A percentile compares a stretch with the other conserved stretches of the same genome.
phyloP scores from a whole-genome alignment of 2,888 invertebrate genomes.

The Trichopoda pennipes region DNA sequence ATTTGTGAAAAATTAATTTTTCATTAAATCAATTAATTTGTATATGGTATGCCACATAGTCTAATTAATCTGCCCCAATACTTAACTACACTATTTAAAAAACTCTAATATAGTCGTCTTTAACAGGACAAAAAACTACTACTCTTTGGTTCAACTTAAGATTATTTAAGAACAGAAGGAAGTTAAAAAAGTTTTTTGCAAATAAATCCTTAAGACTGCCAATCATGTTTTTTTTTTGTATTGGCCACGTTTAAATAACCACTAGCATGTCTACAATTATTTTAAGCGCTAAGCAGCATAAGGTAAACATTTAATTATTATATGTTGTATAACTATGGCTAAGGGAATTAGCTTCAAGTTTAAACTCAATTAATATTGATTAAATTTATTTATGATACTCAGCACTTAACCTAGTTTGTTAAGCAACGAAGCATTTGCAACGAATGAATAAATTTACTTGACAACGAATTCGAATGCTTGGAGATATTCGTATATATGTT shows the following conservation, averaged over 20 bases:
- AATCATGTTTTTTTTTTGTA: constrained; percentile 45
- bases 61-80: too few relatives aligned
- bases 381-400: constrained; percentile 78
- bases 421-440: constrained; percentile 19
- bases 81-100: too few relatives aligned
- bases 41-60: too few relatives aligned
- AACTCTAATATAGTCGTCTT: too few relatives aligned
- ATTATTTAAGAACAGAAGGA: background rate
- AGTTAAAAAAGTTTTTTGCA: background rate
- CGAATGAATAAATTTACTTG: constrained; percentile 41
- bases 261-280: constrained; percentile 34
- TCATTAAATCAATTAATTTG: too few relatives aligned
- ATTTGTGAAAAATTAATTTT: too few relatives aligned
- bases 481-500: background rate
- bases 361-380: constrained; percentile 78
- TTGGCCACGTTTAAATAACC: constrained; percentile 40
- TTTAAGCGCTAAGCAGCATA: background rate
- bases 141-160: background rate
- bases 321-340: background rate
- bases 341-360: constrained; percentile 62
- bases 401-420: constrained; percentile 75
- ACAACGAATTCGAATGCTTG: background rate
- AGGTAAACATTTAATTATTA: background rate
- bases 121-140: background rate
- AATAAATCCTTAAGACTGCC: constrained; percentile 46